Conservation (phyloP, 2,888 invertebrate genomes). For the Artemia sinica region DNA sequence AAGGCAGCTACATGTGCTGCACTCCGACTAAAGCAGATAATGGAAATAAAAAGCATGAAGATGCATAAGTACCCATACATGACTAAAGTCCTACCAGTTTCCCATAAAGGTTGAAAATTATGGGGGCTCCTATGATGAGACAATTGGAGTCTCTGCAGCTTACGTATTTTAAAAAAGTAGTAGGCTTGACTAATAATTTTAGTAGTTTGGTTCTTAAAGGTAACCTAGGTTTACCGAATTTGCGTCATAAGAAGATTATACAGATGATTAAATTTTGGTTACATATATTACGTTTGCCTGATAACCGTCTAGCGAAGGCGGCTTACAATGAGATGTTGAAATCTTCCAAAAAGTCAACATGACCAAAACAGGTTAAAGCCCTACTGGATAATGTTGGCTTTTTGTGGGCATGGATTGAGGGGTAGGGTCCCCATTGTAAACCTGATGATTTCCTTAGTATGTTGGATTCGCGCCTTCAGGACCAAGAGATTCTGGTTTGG, state of each 20-base stretch:
- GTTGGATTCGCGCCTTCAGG: background rate
- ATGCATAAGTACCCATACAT: background rate
- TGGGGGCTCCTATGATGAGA: too few relatives aligned
- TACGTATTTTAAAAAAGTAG: too few relatives aligned
- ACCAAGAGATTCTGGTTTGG: background rate
- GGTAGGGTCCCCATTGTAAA: background rate
- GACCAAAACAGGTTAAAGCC: slow-evolving; percentile 3
- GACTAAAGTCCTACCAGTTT: background rate
- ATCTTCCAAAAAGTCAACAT: background rate
- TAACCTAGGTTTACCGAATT: background rate
- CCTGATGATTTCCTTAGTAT: slow-evolving; percentile 8
- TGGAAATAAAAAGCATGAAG: background rate
- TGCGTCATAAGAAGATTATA: background rate
- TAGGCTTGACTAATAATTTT: too few relatives aligned
- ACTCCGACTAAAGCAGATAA: background rate
- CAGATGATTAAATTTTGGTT: background rate
- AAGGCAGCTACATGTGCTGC: background rate
- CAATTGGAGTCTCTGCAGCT: too few relatives aligned
- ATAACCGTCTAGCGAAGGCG: slow-evolving; percentile 8
- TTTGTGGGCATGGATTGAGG: background rate
- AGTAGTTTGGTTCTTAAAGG: too few relatives aligned
- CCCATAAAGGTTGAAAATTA: background rate
- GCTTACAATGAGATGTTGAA: slow-evolving; percentile 5
- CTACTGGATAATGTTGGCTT: background rate
- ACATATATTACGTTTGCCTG: background rate